These are phyloP conservation scores for Nyctibius grandis DNA, from an alignment of 2,797 vertebrate species.

Conservation along the genomic window DNA sequence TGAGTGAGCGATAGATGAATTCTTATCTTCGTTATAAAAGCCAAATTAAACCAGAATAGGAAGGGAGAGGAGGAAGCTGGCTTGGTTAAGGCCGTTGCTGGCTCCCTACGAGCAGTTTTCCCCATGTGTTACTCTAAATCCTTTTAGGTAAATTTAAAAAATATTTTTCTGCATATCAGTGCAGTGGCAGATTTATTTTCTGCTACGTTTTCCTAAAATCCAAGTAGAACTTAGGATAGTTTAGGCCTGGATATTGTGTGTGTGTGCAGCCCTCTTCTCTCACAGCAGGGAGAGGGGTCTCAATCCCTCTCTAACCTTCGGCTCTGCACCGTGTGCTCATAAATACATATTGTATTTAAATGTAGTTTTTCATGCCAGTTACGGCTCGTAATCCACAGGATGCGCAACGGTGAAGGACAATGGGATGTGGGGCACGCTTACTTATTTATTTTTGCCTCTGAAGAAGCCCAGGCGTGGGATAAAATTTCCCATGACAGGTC, in stretches of 20 bases:
- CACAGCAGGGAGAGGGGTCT: rapidly evolving
- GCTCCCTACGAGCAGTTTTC: not conserved
- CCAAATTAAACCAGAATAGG: not conserved
- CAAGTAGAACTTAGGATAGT: not conserved
- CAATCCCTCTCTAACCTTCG: not conserved
- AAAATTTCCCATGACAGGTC: constrained; percentile 21
- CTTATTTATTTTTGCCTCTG: constrained; percentile 17
- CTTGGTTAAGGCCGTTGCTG: rapidly evolving
- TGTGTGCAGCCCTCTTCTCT: not conserved
- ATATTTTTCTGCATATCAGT: not conserved
- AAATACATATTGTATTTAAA: not conserved
- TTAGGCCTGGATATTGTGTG: not conserved
- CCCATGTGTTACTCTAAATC: not conserved
- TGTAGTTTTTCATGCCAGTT: not conserved
- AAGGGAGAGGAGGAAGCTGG: not conserved
- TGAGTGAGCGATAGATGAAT: not conserved
- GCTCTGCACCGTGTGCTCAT: not conserved
- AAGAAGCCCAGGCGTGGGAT: not conserved
- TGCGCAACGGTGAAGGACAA: not conserved
- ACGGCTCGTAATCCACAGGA: not conserved
- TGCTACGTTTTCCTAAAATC: not conserved
- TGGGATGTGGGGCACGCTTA: not conserved
- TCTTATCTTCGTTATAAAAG: not conserved
- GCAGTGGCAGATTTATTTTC: not conserved
- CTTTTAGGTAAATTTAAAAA: not conserved